Conservation (phyloP, 2,113 vertebrate genomes). For the Bubalus kerabau region DNA sequence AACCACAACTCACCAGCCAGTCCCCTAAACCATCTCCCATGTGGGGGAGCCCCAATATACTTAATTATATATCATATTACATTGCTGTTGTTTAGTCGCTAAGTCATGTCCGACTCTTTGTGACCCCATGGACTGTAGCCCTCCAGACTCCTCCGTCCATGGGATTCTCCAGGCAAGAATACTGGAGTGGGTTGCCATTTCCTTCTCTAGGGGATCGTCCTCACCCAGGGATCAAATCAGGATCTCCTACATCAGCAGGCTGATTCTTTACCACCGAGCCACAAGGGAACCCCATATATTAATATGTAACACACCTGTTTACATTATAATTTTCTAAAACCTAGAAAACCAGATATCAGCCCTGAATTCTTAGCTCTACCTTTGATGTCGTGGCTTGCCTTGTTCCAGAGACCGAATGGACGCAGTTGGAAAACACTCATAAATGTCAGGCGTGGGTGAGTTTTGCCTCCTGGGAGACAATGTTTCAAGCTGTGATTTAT, state of each 20-base stretch:
- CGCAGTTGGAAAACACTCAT: neutral
- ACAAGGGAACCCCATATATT: neutral
- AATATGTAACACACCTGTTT: neutral
- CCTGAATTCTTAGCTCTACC: neutral
- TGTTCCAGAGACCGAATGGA: neutral
- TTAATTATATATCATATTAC: neutral
- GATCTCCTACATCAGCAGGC: neutral
- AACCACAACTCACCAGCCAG: neutral
- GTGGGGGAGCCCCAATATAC: neutral
- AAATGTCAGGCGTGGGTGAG: neutral
- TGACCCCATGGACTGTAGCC: neutral
- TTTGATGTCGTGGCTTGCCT: neutral
- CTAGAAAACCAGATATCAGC: neutral
- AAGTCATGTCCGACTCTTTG: neutral
- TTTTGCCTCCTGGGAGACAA: neutral
- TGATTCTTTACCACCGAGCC: neutral
- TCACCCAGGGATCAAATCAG: neutral
- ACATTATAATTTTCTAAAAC: neutral
- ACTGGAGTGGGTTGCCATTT: neutral
- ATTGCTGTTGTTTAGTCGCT: fast-evolving
- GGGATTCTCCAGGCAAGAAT: neutral
- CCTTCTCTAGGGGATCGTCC: neutral
- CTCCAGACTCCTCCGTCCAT: neutral
- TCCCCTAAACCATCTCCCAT: neutral
- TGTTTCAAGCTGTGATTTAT: neutral